These are phyloP conservation scores for Dynastes tityus DNA, from an alignment of 2,888 invertebrate species.

Conservation along the genomic window DNA sequence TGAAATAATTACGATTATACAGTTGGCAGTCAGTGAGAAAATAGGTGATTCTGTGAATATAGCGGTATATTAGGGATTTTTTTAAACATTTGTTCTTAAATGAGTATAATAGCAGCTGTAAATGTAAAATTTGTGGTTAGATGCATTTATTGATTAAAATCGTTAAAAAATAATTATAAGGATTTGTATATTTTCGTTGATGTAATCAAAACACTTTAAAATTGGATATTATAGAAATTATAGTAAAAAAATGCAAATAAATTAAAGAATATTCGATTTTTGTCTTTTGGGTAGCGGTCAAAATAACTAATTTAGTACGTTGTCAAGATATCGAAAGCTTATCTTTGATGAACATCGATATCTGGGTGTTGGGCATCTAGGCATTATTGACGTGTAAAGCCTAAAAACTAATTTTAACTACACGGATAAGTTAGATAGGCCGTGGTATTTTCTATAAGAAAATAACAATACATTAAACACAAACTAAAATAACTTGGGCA, in stretches of 20 bases:
- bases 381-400: background rate
- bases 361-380: no score
- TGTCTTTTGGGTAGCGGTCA: background rate
- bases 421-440: background rate
- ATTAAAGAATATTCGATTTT: no score
- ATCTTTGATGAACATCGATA: no score
- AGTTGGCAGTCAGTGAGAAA: no score
- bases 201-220: background rate
- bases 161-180: no score
- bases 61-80: no score
- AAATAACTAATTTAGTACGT: background rate
- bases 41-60: no score
- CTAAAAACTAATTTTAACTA: background rate
- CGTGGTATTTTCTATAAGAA: constrained; percentile 20
- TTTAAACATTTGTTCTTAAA: no score
- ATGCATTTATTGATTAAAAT: background rate
- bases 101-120: no score
- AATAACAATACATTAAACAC: constrained; percentile 30
- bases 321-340: background rate
- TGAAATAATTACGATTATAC: no score
- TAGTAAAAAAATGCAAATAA: background rate
- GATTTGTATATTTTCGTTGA: background rate
- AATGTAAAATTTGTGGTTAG: background rate
- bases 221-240: background rate
- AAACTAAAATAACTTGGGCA: constrained; percentile 55